Base-by-base conservation (phyloP, 2,797 vertebrate species). In the Bufotes viridis region DNA sequence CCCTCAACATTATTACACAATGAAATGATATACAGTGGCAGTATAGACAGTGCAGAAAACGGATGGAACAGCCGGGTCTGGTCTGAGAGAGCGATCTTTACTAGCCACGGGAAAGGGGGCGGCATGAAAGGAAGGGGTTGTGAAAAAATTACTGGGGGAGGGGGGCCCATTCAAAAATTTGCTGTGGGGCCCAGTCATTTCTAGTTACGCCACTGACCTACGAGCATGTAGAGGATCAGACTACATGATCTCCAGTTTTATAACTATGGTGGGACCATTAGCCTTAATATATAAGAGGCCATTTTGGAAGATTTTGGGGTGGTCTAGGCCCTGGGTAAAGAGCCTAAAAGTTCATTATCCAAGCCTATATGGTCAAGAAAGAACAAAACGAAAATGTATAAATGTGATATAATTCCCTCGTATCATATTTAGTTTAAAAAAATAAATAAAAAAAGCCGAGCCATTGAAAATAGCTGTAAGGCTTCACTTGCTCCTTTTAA, bases 361-460 rank as follows among this genome's bases (percentile, higher is more conserved):
- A 76, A 82, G 82, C 70, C 61, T 78, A 82, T 78, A 63, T 63
- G 49, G 60, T 42, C 26, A 78, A 69, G 2, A 75, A 82, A 89
- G 55, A 74, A 65, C 18, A 18, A 89, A 61, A 58, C 24, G 13
- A n/a, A 72, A 81, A 26, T 63, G n/a, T 79, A 67, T 60, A 79
- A 79, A 89, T 79, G 80, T 24, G 49, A 79, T 79, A 87, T 78
- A 70, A 89, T 89, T 84, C 74, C 70, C 84, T 83, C 34, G 84
- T 63, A 87, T 89, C 85, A 89, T 89, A 82, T 89, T 89, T 86
- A 83, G 78, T 86, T 78, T 12, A 58, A 79, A 85, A 79, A 88
- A 84, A 78, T 12, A 58, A 79, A 85, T 70, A 88, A 84, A 78
- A 85, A 80, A 76, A 81, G 51, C 22, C 5, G 26, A 69, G 26